Base-by-base conservation (phyloP, 2,888 invertebrate species). In the Amblyjoppa fuscipennis region DNA sequence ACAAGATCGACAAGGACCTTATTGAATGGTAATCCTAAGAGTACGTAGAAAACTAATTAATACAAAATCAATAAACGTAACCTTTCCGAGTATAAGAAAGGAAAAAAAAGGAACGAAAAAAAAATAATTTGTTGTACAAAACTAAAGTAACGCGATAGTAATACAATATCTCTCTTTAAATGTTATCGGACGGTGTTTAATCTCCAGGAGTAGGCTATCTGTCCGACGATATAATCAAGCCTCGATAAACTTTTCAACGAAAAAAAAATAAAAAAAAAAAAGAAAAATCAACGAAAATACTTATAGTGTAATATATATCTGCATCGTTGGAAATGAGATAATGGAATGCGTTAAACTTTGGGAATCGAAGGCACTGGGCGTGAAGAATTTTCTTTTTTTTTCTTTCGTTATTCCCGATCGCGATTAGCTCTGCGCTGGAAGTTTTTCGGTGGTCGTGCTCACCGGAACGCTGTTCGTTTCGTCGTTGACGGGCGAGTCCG, bases 401-500 rank as follows among this genome's bases (percentile, higher is more conserved):
- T 13, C 28, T 49, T 78, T 66, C 69, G 34, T 49, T 61, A 11
- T 45, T 41, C 20, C 51, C 49, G 38, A 5, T 41, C 28, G 13
- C 56, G 49, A 59, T 20, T 73, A 61, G 31, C 61, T 83, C 51
- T 13, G n/a, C 45, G n/a, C 9, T n/a, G 31, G 13, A 25, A 71
- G 13, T 75, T 69, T 45, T 28, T 61, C 49, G 41, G 5, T 49
- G 4, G 49, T 59, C 34, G 56, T 70, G 49, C 11, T 25, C 0
- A 28, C 51, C 51, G 76, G 31, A 9, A 45, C 11, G 25, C 20
- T 11, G 51, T 68, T 83, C 85, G 51, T 5, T 69, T 66, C 71
- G 79, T 80, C 74, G 86, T 89, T 89, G 34, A 81, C 69, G 31
- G 89, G 90, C 38, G 89, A 88, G 28, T 88, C 84, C 25, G 85